Evolutionary conservation across 2,888 invertebrate species (phyloP), one percentile per base, ranked within the genome.

Genomic region (Agrochola circellaris): DNA sequence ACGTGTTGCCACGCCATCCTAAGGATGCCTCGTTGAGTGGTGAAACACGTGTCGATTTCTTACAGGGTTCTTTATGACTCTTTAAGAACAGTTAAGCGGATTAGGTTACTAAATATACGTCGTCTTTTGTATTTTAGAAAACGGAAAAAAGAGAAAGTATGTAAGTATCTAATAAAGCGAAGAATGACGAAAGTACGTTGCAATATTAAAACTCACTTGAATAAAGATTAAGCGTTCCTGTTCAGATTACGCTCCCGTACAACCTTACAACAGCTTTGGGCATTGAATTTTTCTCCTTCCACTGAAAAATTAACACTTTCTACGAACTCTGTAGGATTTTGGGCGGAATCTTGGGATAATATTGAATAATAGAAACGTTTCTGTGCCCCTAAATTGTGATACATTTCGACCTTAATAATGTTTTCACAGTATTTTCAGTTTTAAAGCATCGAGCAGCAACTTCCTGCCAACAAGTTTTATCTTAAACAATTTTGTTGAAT

Each of bases 261-360:
- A 58, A 88, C 84, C 74, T 34, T 70, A n/a, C 66, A 68, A 71
- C 76, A 56, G 75, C 80, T 84, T 85, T 65, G 82, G 83, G 85
- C 88, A 89, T 90, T 91, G 91, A 90, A 93, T 93, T 93, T 93
- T 93, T 91, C 92, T 92, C 91, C 87, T 86, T 89, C 83, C 90
- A 89, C 89, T 95, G 93, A 95, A 95, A 95, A 95, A 95, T 95
- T 94, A 94, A 95, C 94, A 94, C 93, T 94, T 94, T 89, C 91
- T 73, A 83, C 89, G 79, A 89, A 90, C 89, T 90, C 88, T 79
- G 87, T 85, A 38, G 61, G 82, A 89, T 90, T 90, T 90, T 91
- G 85, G 85, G 86, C 85, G 75, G 91, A 93, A 94, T 94, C 93
- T 93, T 92, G 91, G 87, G 83, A 89, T 83, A 87, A 88, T 88